A percentile compares a stretch with the other conserved stretches of the same genome.
These are phyloP conservation scores for Triplophysa dalaica DNA, from an alignment of 2,113 vertebrate species.

Conservation along the genomic window DNA sequence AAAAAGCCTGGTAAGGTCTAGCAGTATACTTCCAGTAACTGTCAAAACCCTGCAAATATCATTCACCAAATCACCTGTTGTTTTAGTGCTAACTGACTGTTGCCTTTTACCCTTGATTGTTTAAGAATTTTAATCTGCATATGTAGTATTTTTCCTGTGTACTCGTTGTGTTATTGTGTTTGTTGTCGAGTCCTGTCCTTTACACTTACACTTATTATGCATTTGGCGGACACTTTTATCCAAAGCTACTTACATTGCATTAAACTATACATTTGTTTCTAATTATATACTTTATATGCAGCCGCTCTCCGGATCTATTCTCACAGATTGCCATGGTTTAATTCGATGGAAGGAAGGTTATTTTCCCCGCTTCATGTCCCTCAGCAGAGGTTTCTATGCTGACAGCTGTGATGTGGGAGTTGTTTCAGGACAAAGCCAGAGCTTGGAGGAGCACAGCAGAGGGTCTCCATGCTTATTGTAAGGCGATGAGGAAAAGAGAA, in stretches of 20 bases:
- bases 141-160: background rate
- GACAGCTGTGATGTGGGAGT: conserved; percentile 38
- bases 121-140: too few species aligned
- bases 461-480: conserved; percentile 17
- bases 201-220: background rate
- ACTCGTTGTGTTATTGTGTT: background rate
- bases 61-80: too few species aligned
- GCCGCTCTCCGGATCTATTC: background rate
- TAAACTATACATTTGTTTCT: too few species aligned
- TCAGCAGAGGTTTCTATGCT: conserved; percentile 25
- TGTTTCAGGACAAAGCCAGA: conserved; percentile 37
- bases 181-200: background rate
- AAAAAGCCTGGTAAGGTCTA: too few species aligned
- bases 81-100: background rate
- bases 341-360: conserved; percentile 32
- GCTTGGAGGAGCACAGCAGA: conserved; percentile 25
- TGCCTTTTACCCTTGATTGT: background rate
- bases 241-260: too few species aligned
- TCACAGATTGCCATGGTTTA: conserved; percentile 19
- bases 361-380: conserved; percentile 36
- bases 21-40: background rate
- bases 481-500: conserved; percentile 43
- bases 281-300: too few species aligned
- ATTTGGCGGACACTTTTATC: too few species aligned
- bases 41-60: background rate